Conservation (phyloP, 2,113 vertebrate genomes). For the Rutilus rutilus region DNA sequence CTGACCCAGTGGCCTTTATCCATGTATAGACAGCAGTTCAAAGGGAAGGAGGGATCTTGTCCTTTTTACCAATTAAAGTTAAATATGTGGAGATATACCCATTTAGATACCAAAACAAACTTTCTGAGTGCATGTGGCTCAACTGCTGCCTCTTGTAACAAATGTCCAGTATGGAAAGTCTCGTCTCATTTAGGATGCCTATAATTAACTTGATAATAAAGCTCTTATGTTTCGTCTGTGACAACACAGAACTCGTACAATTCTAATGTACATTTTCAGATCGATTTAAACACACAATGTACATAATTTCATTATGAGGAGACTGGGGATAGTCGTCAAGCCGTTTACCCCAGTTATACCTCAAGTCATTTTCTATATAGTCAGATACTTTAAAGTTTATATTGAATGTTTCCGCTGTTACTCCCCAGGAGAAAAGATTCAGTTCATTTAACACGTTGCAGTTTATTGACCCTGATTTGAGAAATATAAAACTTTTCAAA, state of each 20-base stretch:
- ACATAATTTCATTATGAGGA: not conserved
- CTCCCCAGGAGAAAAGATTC: too few relatives aligned
- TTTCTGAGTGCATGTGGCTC: slow-evolving; percentile 19
- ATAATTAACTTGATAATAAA: slow-evolving; percentile 47
- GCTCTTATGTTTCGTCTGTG: not conserved
- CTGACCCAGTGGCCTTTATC: slow-evolving; percentile 56
- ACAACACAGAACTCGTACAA: not conserved
- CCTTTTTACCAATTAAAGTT: not conserved
- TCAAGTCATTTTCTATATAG: too few relatives aligned
- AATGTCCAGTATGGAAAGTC: slow-evolving; percentile 38
- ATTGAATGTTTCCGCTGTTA: too few relatives aligned
- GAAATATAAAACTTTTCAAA: too few relatives aligned
- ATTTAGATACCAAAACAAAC: slow-evolving; percentile 1
- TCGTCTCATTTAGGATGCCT: slow-evolving; percentile 41
- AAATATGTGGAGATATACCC: not conserved
- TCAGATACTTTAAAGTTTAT: too few relatives aligned
- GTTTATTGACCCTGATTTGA: too few relatives aligned
- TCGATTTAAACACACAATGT: not conserved
- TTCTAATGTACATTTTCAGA: not conserved
- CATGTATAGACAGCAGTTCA: slow-evolving; percentile 45
- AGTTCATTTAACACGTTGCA: too few relatives aligned
- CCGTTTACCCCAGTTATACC: not conserved
- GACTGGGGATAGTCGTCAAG: not conserved
- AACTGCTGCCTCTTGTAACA: slow-evolving; percentile 20
- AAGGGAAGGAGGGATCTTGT: not conserved